These are phyloP conservation scores for Sinocyclocheilus anshuiensis DNA, from an alignment of 2,113 vertebrate species.

Conservation along the genomic window DNA sequence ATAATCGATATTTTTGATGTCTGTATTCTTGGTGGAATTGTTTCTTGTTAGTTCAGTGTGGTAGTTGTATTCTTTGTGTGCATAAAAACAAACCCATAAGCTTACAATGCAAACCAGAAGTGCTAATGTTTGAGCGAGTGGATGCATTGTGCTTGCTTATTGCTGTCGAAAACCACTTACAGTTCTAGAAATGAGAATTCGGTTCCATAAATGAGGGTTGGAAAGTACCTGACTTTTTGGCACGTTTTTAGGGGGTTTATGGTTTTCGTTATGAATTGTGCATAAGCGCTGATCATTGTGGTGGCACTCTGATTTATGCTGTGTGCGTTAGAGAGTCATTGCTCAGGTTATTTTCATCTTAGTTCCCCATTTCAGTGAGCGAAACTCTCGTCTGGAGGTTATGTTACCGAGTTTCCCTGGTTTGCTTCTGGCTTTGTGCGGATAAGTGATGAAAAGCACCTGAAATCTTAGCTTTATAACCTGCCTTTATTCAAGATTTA, in stretches of 20 bases:
- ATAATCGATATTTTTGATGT: neutral
- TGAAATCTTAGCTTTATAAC: constrained; percentile 46
- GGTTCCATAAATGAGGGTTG: neutral
- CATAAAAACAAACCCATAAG: neutral
- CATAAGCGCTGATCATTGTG: neutral
- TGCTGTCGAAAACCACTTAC: neutral
- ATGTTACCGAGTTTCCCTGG: constrained; percentile 28
- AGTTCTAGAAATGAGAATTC: neutral
- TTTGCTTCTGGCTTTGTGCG: constrained; percentile 56
- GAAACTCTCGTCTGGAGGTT: neutral
- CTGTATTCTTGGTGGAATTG: neutral
- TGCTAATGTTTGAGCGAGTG: neutral
- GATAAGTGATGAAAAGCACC: constrained; percentile 67
- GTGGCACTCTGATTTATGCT: neutral
- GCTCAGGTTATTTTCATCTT: neutral
- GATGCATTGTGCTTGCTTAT: neutral
- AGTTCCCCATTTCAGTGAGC: neutral
- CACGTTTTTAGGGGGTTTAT: neutral
- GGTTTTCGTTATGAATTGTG: neutral
- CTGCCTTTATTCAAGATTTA: neutral
- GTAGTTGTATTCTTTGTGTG: neutral
- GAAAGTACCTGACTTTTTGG: constrained; percentile 8
- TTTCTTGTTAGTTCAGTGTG: neutral
- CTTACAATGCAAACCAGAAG: neutral
- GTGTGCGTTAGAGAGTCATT: neutral